Evolutionary conservation across 2,797 vertebrate genomes (phyloP).

Genomic region (Graptemys geographica): DNA sequence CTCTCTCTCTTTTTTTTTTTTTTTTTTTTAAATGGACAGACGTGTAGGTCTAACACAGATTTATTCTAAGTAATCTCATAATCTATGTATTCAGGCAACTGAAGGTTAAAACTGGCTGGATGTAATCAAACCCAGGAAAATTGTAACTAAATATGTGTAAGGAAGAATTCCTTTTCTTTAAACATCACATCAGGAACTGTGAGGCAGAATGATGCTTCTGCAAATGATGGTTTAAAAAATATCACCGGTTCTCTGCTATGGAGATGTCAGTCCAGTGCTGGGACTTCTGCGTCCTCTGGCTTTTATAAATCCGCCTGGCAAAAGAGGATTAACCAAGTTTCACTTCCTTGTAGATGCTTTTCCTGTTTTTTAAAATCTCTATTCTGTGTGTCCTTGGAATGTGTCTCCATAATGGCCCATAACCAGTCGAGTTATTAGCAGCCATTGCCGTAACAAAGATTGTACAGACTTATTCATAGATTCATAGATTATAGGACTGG

Average conservation of each 20-base stretch:
- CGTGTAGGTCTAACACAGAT: not conserved
- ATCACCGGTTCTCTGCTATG: too few relatives aligned
- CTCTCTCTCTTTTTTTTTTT: not conserved
- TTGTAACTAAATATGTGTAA: accelerated
- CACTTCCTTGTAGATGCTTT: not conserved
- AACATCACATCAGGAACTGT: accelerated
- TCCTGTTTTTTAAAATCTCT: not conserved
- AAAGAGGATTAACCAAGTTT: not conserved
- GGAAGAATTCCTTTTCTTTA: accelerated
- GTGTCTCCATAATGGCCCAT: not conserved
- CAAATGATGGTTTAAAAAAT: not conserved
- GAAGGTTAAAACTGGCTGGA: not conserved
- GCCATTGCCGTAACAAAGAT: not conserved
- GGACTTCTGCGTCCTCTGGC: not conserved
- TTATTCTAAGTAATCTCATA: not conserved
- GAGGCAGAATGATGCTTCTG: accelerated
- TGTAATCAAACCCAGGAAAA: not conserved
- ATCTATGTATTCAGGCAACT: not conserved
- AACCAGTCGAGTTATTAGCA: not conserved
- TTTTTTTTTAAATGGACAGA: not conserved
- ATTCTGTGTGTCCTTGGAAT: not conserved
- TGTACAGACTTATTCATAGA: not conserved
- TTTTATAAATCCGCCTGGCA: not conserved
- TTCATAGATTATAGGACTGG: too few relatives aligned
- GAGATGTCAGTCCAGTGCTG: not conserved